Evolutionary conservation across 2,113 vertebrate genomes (phyloP).

Genomic region (Ciconia stormi): DNA sequence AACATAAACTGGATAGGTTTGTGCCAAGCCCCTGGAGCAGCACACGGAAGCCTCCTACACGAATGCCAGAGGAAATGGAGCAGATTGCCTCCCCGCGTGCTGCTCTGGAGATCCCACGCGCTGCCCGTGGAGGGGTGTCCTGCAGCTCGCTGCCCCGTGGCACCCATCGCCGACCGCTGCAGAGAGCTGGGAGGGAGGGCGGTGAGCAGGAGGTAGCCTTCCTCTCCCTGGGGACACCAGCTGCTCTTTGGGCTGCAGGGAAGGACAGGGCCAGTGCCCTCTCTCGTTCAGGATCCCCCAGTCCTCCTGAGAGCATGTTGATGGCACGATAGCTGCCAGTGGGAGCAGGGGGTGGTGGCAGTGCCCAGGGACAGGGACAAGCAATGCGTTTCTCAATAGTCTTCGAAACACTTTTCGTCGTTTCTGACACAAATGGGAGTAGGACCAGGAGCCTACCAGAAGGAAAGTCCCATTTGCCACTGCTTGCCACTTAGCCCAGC

Average conservation of each 20-base stretch:
- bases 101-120: neutral
- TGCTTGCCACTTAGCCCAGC: neutral
- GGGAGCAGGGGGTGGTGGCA: neutral
- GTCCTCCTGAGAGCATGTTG: neutral
- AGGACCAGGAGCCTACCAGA: neutral
- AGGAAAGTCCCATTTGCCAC: neutral
- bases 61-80: neutral
- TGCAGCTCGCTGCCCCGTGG: rapidly evolving
- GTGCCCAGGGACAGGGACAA: neutral
- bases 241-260: neutral
- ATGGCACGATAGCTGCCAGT: rapidly evolving
- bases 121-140: neutral
- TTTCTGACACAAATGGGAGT: neutral
- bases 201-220: neutral
- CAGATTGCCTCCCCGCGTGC: neutral
- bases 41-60: neutral
- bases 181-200: neutral
- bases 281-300: rapidly evolving
- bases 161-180: rapidly evolving
- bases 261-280: neutral
- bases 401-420: rapidly evolving
- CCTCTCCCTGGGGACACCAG: neutral
- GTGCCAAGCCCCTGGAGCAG: neutral
- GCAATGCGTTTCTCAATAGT: neutral
- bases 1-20: neutral